phyloP scores from a whole-genome alignment of 30 jellyfish, hydroid and myxozoan species.

The Sanderia malayensis region DNA sequence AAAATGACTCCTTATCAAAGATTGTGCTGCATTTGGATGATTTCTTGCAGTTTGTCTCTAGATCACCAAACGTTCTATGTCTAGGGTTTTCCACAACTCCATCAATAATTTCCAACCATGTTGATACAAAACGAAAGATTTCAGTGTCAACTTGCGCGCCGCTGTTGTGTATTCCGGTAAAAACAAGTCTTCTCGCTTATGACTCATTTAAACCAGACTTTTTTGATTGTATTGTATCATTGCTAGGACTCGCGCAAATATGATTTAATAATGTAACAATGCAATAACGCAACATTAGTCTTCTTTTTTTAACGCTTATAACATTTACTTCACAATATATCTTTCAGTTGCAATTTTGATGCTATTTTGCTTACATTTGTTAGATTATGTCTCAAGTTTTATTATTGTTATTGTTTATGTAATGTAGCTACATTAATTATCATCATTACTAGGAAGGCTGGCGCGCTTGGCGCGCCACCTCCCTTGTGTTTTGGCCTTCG shows the following conservation, averaged over 20 bases:
- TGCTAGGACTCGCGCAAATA: background rate
- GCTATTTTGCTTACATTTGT: background rate
- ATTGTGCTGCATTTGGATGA: background rate
- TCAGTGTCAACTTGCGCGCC: background rate
- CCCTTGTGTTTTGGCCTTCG: no score
- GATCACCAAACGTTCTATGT: conserved; percentile 1
- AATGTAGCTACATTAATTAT: no score
- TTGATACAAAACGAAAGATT: background rate
- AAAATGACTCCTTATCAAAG: background rate
- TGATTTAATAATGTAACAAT: no score
- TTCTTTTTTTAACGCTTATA: no score
- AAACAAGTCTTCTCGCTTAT: background rate
- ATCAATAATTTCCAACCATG: background rate
- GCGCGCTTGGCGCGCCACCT: no score
- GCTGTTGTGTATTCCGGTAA: background rate
- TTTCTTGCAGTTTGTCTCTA: background rate
- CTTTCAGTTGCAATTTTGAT: no score
- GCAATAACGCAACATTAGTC: no score
- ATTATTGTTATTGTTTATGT: no score
- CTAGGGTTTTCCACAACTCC: background rate
- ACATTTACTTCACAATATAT: no score
- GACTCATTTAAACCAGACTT: background rate
- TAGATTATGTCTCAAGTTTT: conserved; percentile 5
- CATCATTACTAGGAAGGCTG: no score
- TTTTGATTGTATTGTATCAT: background rate